Evolutionary conservation across 2,113 vertebrate species (phyloP).

Genomic region (Macquaria australasica): DNA sequence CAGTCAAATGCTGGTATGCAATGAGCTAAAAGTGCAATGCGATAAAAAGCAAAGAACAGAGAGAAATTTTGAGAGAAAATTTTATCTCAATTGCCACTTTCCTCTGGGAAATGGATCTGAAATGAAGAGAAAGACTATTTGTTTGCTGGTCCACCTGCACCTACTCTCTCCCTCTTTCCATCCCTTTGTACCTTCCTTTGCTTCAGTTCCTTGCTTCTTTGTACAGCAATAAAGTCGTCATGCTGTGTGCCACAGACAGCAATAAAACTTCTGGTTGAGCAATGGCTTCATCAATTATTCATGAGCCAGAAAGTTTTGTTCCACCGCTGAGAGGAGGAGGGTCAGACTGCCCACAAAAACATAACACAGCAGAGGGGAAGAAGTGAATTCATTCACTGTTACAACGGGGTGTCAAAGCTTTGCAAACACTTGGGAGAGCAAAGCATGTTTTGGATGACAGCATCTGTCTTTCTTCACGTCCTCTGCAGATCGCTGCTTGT

Average conservation of each 20-base stretch:
- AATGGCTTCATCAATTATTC: conserved; percentile 54
- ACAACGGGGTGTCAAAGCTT: conserved; percentile 13
- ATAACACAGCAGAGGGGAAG: conserved; percentile 2
- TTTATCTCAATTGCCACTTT: neutral
- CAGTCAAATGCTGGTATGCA: neutral
- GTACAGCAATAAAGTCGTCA: neutral
- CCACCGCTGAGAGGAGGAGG: neutral
- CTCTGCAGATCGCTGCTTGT: neutral
- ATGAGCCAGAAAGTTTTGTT: conserved; percentile 42
- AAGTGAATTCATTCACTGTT: conserved; percentile 22
- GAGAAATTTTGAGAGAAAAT: neutral
- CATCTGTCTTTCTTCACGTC: neutral
- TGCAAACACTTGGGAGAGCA: conserved; percentile 26
- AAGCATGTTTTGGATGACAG: neutral
- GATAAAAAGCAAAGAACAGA: neutral
- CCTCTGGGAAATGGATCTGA: neutral
- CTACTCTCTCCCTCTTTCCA: neutral
- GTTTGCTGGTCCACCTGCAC: neutral
- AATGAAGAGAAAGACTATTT: neutral
- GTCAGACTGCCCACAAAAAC: neutral
- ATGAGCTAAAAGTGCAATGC: neutral
- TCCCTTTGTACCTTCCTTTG: neutral
- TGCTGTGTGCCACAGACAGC: neutral
- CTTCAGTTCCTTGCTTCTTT: neutral
- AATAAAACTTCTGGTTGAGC: conserved; percentile 21